Base-by-base conservation (phyloP, 2,113 vertebrate genomes). In the Cranoglanis bouderius region DNA sequence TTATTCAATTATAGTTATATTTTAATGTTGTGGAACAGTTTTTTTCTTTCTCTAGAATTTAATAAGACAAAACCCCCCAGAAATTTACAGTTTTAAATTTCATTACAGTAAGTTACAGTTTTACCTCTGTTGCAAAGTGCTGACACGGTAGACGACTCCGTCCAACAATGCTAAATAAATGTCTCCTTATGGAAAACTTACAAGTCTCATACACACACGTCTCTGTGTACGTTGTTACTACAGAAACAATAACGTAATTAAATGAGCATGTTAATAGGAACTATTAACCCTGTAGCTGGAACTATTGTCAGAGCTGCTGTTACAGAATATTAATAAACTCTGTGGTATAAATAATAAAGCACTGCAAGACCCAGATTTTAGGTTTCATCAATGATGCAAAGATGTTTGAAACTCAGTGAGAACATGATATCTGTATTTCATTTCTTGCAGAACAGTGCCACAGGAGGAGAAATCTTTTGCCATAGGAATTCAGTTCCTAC, bases 401-500 rank as follows among this genome's bases (percentile, higher is more conserved):
- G 7, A 9, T 70, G 63, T 38, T 61, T 53, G 77, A 46, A 32
- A 13, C 38, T 14, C 19, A 29, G 77, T 65, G 40, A 87, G n/a
- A 85, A 29, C 35, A 14, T 55, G 65, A 32, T 49, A 8, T 81
- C n/a, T 70, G 24, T 87, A 16, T 88, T 26, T 85, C 59, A 85
- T 78, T 24, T 82, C 29, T 89, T 91, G 32, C 94, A 99, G 98
- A 77, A 96, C 96, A 55, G 98, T 99, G 89, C 95, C 96, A 80
- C 95, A 96, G 51, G 97, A 99, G 0, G 98, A 99, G 86, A 99
- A 99, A 90, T 99, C 98, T 0, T 99, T 99, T 59, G 97, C 98
- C 63, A 98, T 99, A 0, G 98, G 98, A 43, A 93, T 99, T 1
- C 98, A 99, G 91, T 99, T 99, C 94, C 92, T 99, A 86, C 93